phyloP scores from a whole-genome alignment of 1,140 invertebrate genomes.

The Saccostrea cuccullata region DNA sequence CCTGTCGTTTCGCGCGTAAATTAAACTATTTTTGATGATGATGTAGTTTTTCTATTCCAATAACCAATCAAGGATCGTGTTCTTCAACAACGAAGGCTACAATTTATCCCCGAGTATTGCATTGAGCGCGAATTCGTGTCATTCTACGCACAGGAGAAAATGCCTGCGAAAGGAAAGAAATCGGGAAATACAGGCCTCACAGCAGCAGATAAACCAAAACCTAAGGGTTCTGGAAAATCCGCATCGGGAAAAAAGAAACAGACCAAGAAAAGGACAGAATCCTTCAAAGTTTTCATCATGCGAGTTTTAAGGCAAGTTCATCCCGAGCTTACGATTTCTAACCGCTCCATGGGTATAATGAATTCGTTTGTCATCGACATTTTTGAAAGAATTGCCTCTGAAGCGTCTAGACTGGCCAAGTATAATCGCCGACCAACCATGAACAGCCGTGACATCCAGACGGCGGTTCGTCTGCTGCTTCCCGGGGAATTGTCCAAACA shows the following conservation, averaged over 20 bases:
- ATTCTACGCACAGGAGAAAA: background rate
- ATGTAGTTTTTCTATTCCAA: no score
- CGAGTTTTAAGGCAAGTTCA: slow-evolving; percentile 40
- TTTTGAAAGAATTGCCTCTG: slow-evolving; percentile 22
- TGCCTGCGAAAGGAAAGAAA: background rate
- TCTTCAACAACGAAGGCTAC: no score
- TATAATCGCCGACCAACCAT: slow-evolving; percentile 60
- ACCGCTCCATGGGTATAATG: slow-evolving; percentile 27
- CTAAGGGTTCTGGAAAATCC: background rate
- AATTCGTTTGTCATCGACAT: slow-evolving; percentile 39
- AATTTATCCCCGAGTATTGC: no score
- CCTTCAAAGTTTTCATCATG: slow-evolving; percentile 25
- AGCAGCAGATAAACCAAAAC: background rate
- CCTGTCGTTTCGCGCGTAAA: no score
- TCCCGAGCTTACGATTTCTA: slow-evolving; percentile 21
- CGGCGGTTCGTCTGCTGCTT: slow-evolving; percentile 82
- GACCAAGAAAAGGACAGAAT: background rate
- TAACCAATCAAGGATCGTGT: no score
- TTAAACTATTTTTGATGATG: no score
- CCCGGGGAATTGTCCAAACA: slow-evolving; percentile 84
- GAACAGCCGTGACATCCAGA: slow-evolving; percentile 83
- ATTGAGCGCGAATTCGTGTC: no score
- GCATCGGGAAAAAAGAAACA: background rate
- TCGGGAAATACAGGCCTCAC: background rate
- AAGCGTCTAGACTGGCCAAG: slow-evolving; percentile 80